Evolutionary conservation across 2,113 vertebrate species (phyloP).

Genomic region (Phocoena phocoena): DNA sequence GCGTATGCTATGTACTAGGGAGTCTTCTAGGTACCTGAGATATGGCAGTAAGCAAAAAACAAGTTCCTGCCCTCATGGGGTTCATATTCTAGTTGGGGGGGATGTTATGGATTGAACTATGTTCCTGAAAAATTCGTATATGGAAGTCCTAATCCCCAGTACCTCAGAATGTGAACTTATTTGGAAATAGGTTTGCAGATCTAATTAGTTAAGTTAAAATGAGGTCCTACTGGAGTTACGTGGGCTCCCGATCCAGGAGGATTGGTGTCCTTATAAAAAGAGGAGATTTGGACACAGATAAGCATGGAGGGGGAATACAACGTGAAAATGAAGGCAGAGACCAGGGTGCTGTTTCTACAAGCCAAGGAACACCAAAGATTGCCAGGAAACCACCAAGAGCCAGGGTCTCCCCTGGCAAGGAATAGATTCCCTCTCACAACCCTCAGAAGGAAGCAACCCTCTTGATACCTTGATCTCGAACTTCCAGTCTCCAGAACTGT

Average conservation of each 20-base stretch:
- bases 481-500: neutral
- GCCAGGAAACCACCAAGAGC: neutral
- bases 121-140: neutral
- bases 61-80: neutral
- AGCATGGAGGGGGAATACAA: fast-evolving
- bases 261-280: neutral
- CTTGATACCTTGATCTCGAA: neutral
- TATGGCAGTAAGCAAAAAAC: neutral
- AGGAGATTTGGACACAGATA: no score
- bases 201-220: neutral
- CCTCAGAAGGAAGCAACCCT: neutral
- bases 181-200: neutral
- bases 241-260: neutral
- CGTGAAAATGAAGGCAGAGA: neutral
- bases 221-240: no score
- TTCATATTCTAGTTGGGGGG: neutral
- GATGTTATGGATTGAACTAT: neutral
- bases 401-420: neutral
- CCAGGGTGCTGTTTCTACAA: fast-evolving
- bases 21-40: neutral
- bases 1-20: neutral
- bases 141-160: neutral
- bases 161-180: neutral
- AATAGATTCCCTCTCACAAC: neutral
- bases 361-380: no score